Base-by-base conservation (phyloP, 2,113 vertebrate species). In the Setophaga petechia region DNA sequence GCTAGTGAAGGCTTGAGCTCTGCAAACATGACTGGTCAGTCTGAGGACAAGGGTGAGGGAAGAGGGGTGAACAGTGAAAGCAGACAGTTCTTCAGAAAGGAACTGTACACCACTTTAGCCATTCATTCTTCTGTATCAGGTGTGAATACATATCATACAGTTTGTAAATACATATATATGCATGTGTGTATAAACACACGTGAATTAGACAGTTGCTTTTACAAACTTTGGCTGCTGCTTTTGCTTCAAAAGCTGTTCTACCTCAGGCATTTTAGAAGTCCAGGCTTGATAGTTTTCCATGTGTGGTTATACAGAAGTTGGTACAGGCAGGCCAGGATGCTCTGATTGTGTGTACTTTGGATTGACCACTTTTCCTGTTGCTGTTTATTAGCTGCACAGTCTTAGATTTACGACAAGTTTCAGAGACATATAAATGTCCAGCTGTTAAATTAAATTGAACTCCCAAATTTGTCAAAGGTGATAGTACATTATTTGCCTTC, bases 121-220 rank as follows among this genome's bases (percentile, higher is more conserved):
- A 49, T 44, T 55, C 39, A 33, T 25, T 22, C 24, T 69, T 62
- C 17, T 37, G 7, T 28, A 54, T 47, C 43, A 18, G 37, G 16
- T 37, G 30, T 67, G 61, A 81, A 78, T 22, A 12, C 30, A 9
- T 8, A 63, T 3, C 2, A 5, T n/a, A 76, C 14, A n/a, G 19
- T 15, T 16, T 44, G 52, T 7, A 78, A 75, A 49, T 59, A 46
- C 44, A 54, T 4, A 51, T 9, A 30, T 24, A 19, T 21, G 25
- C 33, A n/a, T 24, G 15, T 28, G 35, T n/a, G 11, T 19, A 82
- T 54, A 66, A 59, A 51, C 4, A 5, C 11, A n/a, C 0, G 0
- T 51, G 15, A 59, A 57, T 62, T 69, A 78, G n/a, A 71, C 15
- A 58, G 28, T 9, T 31, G 39, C 10, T 77, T 87, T 81, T 77